Percentiles rank a stretch among this genome's conserved stretches.
phyloP scores from a whole-genome alignment of 2,113 vertebrate genomes.

The Colius striatus region DNA sequence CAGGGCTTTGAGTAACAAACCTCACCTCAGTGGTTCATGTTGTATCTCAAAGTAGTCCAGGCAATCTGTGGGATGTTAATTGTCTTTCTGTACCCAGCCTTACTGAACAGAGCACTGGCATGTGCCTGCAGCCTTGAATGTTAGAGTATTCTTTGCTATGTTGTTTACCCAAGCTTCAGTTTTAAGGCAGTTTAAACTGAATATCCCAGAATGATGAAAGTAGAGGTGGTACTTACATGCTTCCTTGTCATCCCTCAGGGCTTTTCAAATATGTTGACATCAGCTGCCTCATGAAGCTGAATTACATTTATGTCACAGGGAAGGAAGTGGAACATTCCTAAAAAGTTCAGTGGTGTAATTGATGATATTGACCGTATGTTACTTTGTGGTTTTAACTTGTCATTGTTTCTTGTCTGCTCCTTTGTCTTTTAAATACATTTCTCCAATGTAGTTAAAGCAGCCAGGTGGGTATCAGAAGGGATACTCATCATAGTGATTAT shows the following conservation, averaged over 20 bases:
- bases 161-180: neutral
- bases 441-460: neutral
- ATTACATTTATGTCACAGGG: neutral
- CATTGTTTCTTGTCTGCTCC: neutral
- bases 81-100: neutral
- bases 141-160: neutral
- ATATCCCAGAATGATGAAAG: neutral
- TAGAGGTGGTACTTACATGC: neutral
- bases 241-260: neutral
- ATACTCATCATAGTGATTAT: neutral
- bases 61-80: neutral
- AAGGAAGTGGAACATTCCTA: neutral
- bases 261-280: neutral
- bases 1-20: neutral
- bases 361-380: neutral
- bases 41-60: neutral
- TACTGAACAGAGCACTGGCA: neutral
- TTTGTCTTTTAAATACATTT: neutral
- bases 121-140: neutral
- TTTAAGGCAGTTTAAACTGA: neutral
- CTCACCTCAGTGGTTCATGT: neutral
- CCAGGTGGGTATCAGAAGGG: neutral
- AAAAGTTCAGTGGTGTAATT: neutral
- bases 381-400: neutral
- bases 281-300: neutral